Conservation (phyloP, 2,797 vertebrate species). For the Hydrophis major region DNA sequence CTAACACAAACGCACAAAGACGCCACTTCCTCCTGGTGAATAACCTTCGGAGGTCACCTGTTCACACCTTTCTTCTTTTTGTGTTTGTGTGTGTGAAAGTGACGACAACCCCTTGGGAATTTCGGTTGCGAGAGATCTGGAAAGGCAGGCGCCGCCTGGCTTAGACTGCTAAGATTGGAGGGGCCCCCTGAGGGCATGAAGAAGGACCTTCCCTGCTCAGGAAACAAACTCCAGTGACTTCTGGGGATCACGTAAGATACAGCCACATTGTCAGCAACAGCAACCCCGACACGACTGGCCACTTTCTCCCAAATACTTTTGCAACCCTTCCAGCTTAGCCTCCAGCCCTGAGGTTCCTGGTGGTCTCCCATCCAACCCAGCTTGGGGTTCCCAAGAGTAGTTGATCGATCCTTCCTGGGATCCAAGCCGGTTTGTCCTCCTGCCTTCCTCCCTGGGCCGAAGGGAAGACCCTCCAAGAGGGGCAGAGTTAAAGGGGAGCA, state of each 20-base stretch:
- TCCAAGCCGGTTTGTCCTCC: neutral
- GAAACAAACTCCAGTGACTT: neutral
- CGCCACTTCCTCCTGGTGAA: neutral
- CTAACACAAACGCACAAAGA: neutral
- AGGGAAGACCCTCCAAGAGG: neutral
- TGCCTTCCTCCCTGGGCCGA: neutral
- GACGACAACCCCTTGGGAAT: neutral
- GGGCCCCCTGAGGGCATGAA: neutral
- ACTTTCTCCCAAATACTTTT: neutral
- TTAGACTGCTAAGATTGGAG: neutral
- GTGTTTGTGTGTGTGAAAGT: neutral
- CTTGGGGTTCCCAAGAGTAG: neutral
- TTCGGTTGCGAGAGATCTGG: neutral
- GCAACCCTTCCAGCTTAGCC: too few relatives aligned
- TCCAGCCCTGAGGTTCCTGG: neutral
- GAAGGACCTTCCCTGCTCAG: neutral
- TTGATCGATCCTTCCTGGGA: neutral
- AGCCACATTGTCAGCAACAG: neutral
- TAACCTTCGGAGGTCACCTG: neutral
- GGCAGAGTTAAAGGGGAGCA: neutral
- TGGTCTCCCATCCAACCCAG: neutral
- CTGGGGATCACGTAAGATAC: neutral
- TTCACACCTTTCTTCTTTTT: neutral
- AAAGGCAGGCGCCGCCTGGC: neutral
- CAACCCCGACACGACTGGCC: neutral